Percentiles rank a stretch among this genome's conserved stretches.
These are phyloP conservation scores for Melanostoma mellinum DNA, from an alignment of 2,888 invertebrate genomes.

Conservation along the genomic window DNA sequence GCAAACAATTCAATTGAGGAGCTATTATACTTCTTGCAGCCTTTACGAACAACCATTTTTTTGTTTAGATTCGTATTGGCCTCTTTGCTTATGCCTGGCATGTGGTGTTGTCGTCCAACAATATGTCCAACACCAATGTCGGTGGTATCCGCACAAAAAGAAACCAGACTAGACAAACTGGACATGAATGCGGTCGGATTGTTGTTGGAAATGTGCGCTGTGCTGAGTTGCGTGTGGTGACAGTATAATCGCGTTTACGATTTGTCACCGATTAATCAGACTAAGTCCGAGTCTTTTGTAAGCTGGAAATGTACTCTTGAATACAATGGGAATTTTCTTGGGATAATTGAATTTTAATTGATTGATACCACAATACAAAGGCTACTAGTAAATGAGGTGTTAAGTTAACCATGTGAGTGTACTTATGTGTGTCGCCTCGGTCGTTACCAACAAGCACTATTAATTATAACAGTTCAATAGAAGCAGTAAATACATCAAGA, in stretches of 20 bases:
- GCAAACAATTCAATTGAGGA: slow-evolving; percentile 65
- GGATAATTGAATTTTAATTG: slow-evolving; percentile 33
- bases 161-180: slow-evolving; percentile 59
- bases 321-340: slow-evolving; percentile 19
- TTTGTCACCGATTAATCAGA: slow-evolving; percentile 72
- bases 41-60: slow-evolving; percentile 1
- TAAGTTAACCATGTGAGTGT: too few relatives aligned
- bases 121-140: not conserved
- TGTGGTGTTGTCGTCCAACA: slow-evolving; percentile 44
- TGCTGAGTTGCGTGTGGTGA: slow-evolving; percentile 57
- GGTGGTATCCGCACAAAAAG: slow-evolving; percentile 5
- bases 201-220: slow-evolving; percentile 57
- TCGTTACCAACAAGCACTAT: too few relatives aligned
- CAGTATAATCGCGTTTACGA: slow-evolving; percentile 65
- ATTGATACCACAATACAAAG: slow-evolving; percentile 2
- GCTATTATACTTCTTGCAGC: slow-evolving; percentile 24
- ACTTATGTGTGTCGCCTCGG: too few relatives aligned
- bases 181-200: slow-evolving; percentile 57
- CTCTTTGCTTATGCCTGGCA: slow-evolving; percentile 17
- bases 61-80: slow-evolving; percentile 14
- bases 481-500: too few relatives aligned
- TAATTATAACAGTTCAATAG: too few relatives aligned
- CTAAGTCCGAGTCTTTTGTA: slow-evolving; percentile 24
- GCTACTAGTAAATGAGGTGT: not conserved
- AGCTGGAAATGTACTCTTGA: slow-evolving; percentile 3